phyloP scores from a whole-genome alignment of 1,140 invertebrate species.

The Drosophila tropicalis region DNA sequence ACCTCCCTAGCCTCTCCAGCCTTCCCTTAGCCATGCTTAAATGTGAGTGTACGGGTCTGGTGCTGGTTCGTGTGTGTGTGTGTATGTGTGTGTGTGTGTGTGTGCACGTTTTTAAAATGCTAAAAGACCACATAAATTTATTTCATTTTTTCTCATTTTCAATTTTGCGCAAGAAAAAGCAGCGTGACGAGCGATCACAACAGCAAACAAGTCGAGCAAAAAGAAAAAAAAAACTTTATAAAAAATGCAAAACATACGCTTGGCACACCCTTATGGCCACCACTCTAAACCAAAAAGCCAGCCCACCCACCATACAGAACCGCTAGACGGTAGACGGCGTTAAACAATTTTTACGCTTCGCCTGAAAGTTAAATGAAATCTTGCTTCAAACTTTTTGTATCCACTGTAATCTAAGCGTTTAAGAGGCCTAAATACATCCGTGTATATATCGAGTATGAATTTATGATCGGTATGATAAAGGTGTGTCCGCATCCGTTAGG shows the following conservation, averaged over 20 bases:
- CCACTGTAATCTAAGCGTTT: neutral
- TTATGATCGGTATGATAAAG: neutral
- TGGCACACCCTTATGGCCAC: conserved; percentile 50
- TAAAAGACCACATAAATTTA: conserved; percentile 73
- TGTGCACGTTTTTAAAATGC: conserved; percentile 62
- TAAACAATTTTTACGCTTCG: conserved; percentile 15
- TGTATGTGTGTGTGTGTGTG: conserved; percentile 19
- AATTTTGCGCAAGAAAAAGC: conserved; percentile 65
- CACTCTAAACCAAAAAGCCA: conserved; percentile 21
- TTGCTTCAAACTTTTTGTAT: conserved; percentile 14
- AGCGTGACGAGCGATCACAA: conserved; percentile 30
- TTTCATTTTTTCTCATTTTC: conserved; percentile 47
- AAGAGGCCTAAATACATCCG: neutral
- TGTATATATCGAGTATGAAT: neutral
- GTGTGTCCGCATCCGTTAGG: neutral
- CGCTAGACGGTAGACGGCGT: conserved; percentile 29
- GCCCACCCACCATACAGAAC: conserved; percentile 15
- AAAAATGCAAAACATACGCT: conserved; percentile 68
- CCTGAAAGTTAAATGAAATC: conserved; percentile 12
- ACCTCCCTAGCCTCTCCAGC: neutral
- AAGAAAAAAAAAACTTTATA: conserved; percentile 43
- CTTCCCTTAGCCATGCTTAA: neutral
- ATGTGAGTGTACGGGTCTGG: neutral
- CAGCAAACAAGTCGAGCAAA: conserved; percentile 11
- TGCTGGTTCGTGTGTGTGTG: neutral